Evolutionary conservation across 2,888 invertebrate species (phyloP).

Genomic region (Harpalus rufipes): DNA sequence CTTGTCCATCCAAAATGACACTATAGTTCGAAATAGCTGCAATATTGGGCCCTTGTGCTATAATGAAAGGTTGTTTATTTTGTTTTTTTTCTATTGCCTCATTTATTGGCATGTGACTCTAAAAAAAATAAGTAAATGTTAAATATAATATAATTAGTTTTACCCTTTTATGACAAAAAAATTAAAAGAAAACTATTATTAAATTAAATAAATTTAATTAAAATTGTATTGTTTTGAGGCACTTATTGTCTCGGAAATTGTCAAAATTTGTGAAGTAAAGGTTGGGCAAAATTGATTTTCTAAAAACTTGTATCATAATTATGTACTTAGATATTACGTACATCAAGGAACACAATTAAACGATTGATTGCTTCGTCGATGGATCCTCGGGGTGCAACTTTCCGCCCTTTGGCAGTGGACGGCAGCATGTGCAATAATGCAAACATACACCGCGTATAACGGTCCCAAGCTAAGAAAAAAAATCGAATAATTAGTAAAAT

Average conservation of each 20-base stretch:
- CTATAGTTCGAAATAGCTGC: neutral
- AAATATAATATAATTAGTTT: constrained; percentile 1
- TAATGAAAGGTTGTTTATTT: constrained; percentile 4
- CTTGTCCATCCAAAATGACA: neutral
- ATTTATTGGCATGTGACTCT: neutral
- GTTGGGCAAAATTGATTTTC: neutral
- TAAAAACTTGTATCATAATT: constrained; percentile 13
- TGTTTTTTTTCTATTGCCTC: neutral
- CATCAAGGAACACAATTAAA: neutral
- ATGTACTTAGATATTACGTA: neutral
- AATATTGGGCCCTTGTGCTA: constrained; percentile 2
- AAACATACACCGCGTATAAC: constrained; percentile 1
- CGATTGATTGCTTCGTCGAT: constrained; percentile 6
- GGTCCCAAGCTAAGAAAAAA: constrained; percentile 15
- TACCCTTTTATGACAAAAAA: neutral
- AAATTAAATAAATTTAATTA: too few relatives aligned
- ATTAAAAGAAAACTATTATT: neutral
- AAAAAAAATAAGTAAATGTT: neutral
- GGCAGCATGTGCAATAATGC: constrained; percentile 26
- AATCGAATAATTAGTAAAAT: constrained; percentile 12
- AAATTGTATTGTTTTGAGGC: too few relatives aligned
- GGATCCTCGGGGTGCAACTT: constrained; percentile 4
- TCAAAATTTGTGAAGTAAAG: too few relatives aligned
- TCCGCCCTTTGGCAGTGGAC: constrained; percentile 1
- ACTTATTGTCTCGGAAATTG: too few relatives aligned